Conservation (phyloP, 1,140 invertebrate genomes). For the Drosophila dunni region DNA sequence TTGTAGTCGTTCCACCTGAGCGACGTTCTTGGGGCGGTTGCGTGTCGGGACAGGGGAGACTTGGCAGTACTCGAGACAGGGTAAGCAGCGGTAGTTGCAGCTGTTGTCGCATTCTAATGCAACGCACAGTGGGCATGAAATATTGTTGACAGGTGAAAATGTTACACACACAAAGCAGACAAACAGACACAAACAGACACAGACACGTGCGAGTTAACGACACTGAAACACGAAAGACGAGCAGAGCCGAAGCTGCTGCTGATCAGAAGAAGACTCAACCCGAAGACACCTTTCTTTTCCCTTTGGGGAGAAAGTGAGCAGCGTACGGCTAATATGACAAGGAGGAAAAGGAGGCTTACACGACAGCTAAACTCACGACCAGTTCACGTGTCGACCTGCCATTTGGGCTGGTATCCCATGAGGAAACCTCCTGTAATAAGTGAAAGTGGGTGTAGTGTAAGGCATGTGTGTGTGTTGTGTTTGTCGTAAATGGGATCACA, state of each 20-base stretch:
- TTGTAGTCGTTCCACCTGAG: slow-evolving; percentile 70
- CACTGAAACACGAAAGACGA: slow-evolving; percentile 45
- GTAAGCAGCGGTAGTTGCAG: slow-evolving; percentile 44
- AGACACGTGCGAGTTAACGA: slow-evolving; percentile 67
- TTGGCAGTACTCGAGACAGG: slow-evolving; percentile 14
- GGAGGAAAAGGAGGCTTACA: slow-evolving; percentile 3
- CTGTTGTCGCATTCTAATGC: slow-evolving; percentile 76
- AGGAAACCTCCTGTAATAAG: slow-evolving; percentile 59
- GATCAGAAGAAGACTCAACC: slow-evolving; percentile 4
- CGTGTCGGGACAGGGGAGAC: slow-evolving; percentile 40
- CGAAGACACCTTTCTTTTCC: slow-evolving; percentile 11
- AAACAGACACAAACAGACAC: slow-evolving; percentile 1
- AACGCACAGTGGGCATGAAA: slow-evolving; percentile 80
- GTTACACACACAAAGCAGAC: slow-evolving; percentile 34
- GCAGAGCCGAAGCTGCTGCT: background rate
- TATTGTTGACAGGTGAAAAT: slow-evolving; percentile 81
- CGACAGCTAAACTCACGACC: slow-evolving; percentile 18
- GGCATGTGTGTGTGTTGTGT: slow-evolving; percentile 15
- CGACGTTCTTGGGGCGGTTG: slow-evolving; percentile 54
- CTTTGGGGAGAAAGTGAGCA: slow-evolving; percentile 15
- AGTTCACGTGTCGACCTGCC: slow-evolving; percentile 63
- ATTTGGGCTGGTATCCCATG: slow-evolving; percentile 63
- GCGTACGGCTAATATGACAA: slow-evolving; percentile 17
- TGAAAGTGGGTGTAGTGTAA: slow-evolving; percentile 64
- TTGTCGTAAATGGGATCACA: slow-evolving; percentile 36